These are phyloP conservation scores for Leptopilina syphax DNA, from an alignment of 2,888 invertebrate species.

Conservation along the genomic window DNA sequence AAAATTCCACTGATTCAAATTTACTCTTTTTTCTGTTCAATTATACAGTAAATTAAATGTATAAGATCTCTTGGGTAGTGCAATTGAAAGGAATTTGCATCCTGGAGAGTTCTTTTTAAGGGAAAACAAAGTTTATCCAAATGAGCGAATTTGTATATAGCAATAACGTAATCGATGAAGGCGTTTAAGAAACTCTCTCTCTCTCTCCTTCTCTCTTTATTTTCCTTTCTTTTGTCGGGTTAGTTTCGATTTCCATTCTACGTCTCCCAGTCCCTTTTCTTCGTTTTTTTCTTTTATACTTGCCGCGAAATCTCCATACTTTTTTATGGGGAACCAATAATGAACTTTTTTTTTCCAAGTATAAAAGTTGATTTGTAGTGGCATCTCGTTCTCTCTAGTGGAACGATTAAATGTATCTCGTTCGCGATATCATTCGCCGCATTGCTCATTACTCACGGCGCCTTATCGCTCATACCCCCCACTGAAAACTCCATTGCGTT, in stretches of 20 bases:
- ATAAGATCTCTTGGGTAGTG: not conserved
- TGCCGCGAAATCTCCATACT: slow-evolving; percentile 59
- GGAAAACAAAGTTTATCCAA: slow-evolving; percentile 37
- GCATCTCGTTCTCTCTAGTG: slow-evolving; percentile 55
- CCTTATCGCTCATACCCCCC: slow-evolving; percentile 73
- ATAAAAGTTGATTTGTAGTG: slow-evolving; percentile 76
- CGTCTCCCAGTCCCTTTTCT: slow-evolving; percentile 44
- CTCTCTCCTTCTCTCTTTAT: not conserved
- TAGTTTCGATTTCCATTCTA: slow-evolving; percentile 38
- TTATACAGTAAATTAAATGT: slow-evolving; percentile 14
- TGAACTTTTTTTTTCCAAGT: slow-evolving; percentile 70
- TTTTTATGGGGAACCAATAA: slow-evolving; percentile 76
- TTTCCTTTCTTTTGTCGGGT: not conserved
- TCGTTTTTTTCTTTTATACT: slow-evolving; percentile 52
- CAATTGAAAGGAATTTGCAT: slow-evolving; percentile 1
- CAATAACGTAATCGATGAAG: slow-evolving; percentile 38
- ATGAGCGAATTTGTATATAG: slow-evolving; percentile 37
- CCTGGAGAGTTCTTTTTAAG: not conserved
- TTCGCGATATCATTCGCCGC: slow-evolving; percentile 75
- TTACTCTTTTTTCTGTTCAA: not conserved
- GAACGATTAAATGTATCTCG: slow-evolving; percentile 55
- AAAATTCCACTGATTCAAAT: not conserved
- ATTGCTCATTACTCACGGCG: slow-evolving; percentile 76
- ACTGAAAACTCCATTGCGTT: slow-evolving; percentile 64
- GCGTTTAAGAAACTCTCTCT: slow-evolving; percentile 21